Evolutionary conservation across 2,797 vertebrate species (phyloP).

Genomic region (Triplophysa bombifrons): DNA sequence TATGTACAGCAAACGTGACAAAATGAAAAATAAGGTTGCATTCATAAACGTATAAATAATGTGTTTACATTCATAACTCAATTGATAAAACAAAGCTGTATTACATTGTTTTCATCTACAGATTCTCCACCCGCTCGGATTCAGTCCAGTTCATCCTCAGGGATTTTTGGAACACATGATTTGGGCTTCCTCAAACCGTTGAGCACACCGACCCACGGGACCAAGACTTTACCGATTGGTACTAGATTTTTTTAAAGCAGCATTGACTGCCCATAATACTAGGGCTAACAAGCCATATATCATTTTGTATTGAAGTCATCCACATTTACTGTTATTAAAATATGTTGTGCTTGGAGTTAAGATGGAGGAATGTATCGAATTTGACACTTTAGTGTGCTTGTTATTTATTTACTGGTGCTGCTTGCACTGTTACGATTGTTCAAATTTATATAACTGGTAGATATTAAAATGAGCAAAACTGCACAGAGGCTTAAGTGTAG

Average conservation of each 20-base stretch:
- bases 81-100: neutral
- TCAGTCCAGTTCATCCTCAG: conserved; percentile 79
- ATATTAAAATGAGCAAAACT: too few species aligned
- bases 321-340: neutral
- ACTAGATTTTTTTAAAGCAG: conserved; percentile 30
- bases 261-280: conserved; percentile 17
- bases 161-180: conserved; percentile 87
- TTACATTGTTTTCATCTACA: conserved; percentile 58
- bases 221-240: conserved; percentile 91
- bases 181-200: conserved; percentile 85
- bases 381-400: neutral
- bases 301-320: neutral
- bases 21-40: neutral
- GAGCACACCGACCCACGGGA: conserved; percentile 83
- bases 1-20: neutral
- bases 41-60: neutral
- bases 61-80: neutral
- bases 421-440: too few species aligned
- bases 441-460: too few species aligned
- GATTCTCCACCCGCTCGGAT: conserved; percentile 85
- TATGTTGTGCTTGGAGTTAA: neutral
- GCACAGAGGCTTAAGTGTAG: too few species aligned
- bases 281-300: neutral
- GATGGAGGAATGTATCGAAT: neutral
- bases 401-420: too few species aligned